Conservation (phyloP, 2,797 vertebrate species). For the Karalla daura region DNA sequence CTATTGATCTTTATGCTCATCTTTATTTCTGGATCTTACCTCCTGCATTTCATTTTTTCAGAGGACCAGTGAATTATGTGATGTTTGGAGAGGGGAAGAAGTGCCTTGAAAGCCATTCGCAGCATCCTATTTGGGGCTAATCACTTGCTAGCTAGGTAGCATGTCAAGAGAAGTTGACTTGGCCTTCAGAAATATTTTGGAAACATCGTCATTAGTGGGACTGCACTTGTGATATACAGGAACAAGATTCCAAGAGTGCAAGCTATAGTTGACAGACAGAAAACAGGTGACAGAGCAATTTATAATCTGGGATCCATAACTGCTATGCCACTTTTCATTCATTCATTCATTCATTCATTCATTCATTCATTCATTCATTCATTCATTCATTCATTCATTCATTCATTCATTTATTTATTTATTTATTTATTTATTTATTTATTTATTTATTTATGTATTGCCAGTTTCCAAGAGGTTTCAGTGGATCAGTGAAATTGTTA, state of each 20-base stretch:
- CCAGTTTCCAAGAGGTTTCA: too few relatives aligned
- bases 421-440: too few relatives aligned
- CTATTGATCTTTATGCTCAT: slow-evolving; percentile 43
- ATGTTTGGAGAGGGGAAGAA: slow-evolving; percentile 24
- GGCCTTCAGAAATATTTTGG: slow-evolving; percentile 41
- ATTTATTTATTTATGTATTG: too few relatives aligned
- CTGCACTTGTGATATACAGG: slow-evolving; percentile 2
- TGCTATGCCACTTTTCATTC: neutral
- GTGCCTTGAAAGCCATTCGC: slow-evolving; percentile 38
- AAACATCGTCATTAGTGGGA: slow-evolving; percentile 53
- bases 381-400: too few relatives aligned
- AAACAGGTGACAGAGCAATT: slow-evolving; percentile 24
- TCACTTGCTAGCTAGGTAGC: slow-evolving; percentile 32
- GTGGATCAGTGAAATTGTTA: neutral
- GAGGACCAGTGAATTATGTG: slow-evolving; percentile 33
- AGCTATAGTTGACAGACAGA: slow-evolving; percentile 17
- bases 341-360: too few relatives aligned
- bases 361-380: too few relatives aligned
- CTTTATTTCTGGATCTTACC: slow-evolving; percentile 51
- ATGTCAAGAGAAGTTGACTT: slow-evolving; percentile 40
- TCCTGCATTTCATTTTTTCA: slow-evolving; percentile 19
- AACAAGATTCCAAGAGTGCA: slow-evolving; percentile 2
- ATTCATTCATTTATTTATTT: too few relatives aligned
- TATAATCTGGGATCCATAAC: neutral
- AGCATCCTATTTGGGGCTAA: slow-evolving; percentile 43